Evolutionary conservation across 2,797 vertebrate species (phyloP).

Genomic region (Sebastes kiyomatsui): DNA sequence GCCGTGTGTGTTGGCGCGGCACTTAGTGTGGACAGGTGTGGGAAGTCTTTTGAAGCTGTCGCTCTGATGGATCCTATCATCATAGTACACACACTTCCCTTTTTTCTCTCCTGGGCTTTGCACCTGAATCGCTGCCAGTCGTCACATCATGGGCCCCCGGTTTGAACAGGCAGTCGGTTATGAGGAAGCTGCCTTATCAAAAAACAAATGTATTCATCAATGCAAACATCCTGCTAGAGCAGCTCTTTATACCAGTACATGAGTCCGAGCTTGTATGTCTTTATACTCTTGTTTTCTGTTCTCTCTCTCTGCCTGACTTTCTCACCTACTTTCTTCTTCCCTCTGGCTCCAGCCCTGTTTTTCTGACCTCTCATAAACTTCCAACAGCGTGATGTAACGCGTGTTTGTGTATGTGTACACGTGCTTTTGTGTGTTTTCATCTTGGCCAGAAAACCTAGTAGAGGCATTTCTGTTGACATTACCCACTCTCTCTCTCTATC

Average conservation of each 20-base stretch:
- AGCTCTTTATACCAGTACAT: not conserved
- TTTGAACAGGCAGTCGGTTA: conserved; percentile 27
- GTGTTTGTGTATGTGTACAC: conserved; percentile 35
- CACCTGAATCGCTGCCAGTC: conserved; percentile 11
- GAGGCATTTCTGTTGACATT: conserved; percentile 55
- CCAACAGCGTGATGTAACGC: conserved; percentile 43
- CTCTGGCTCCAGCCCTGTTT: conserved; percentile 39
- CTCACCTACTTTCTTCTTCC: conserved; percentile 22
- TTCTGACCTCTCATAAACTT: conserved; percentile 63
- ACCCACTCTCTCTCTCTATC: conserved; percentile 7
- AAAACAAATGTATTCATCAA: conserved; percentile 31
- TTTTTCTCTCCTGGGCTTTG: conserved; percentile 9
- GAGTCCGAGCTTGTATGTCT: not conserved
- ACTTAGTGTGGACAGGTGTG: conserved; percentile 32
- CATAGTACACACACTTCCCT: not conserved
- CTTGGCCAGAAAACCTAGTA: conserved; percentile 28
- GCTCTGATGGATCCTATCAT: conserved; percentile 6
- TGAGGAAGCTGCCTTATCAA: conserved; percentile 23
- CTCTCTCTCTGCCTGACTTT: not conserved
- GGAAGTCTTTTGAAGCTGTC: conserved; percentile 39
- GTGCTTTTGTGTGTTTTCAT: conserved; percentile 56
- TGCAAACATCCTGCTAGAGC: conserved; percentile 31
- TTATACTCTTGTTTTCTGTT: not conserved
- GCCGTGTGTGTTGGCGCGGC: conserved; percentile 22
- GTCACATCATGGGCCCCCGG: not conserved